These are phyloP conservation scores for Corydoras maculifer DNA, from an alignment of 2,113 vertebrate genomes.

Conservation along the genomic window DNA sequence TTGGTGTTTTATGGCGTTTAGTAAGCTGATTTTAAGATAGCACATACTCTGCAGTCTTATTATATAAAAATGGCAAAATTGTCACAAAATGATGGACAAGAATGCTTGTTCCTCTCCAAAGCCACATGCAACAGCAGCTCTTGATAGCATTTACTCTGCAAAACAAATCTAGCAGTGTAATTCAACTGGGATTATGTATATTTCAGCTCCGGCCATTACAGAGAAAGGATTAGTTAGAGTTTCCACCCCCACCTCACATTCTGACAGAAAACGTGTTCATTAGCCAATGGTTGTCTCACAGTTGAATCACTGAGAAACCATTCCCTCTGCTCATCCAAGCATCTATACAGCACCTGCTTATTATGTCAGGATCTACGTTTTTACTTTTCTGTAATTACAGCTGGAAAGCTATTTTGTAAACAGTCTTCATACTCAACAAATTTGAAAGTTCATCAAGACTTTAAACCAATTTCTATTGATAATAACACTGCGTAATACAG, in stretches of 20 bases:
- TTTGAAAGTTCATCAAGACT: no score
- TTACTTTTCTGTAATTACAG: neutral
- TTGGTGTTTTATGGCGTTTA: no score
- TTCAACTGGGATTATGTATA: constrained; percentile 51
- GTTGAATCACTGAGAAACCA: constrained; percentile 58
- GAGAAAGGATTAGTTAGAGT: constrained; percentile 58
- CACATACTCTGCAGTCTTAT: constrained; percentile 52
- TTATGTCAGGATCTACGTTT: neutral
- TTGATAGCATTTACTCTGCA: constrained; percentile 32
- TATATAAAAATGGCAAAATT: constrained; percentile 62
- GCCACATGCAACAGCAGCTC: constrained; percentile 34
- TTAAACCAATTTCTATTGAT: no score
- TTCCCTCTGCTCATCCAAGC: constrained; percentile 49
- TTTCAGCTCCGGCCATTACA: constrained; percentile 45
- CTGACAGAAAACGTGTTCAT: constrained; percentile 55
- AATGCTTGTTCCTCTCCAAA: constrained; percentile 47
- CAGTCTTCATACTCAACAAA: no score
- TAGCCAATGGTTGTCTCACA: constrained; percentile 50
- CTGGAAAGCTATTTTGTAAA: neutral
- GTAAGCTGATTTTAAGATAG: neutral
- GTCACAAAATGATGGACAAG: constrained; percentile 60
- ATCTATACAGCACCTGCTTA: neutral
- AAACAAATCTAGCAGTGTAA: constrained; percentile 42
- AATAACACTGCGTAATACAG: no score
- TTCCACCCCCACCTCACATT: constrained; percentile 50